Conservation (phyloP, 2,113 vertebrate genomes). For the Ramphastos sulfuratus region DNA sequence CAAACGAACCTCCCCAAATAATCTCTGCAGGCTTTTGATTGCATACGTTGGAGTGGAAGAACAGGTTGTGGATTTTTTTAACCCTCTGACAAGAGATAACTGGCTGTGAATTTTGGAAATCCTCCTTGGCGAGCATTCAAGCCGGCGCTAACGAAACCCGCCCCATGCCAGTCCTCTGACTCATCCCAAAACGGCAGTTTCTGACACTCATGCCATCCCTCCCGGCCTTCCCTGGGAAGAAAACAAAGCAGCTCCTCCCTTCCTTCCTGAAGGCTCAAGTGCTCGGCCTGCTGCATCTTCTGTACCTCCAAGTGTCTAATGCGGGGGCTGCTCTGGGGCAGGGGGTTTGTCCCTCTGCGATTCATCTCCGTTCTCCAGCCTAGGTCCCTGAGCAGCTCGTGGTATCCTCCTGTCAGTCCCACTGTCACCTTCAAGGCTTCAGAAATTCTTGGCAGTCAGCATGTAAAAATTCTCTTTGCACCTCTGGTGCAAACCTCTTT, state of each 20-base stretch:
- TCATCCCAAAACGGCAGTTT: conserved; percentile 20
- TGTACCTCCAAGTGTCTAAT: neutral
- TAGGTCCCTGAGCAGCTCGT: neutral
- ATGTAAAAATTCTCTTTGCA: neutral
- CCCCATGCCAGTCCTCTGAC: conserved; percentile 44
- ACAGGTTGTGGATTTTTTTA: conserved; percentile 13
- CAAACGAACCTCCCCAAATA: neutral
- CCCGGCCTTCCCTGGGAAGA: neutral
- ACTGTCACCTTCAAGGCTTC: neutral
- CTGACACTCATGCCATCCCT: neutral
- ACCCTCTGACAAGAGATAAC: conserved; percentile 33
- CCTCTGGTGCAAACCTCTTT: neutral
- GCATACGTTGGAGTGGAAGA: neutral
- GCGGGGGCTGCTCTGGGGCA: neutral
- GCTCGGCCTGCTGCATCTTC: neutral
- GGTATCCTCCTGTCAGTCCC: neutral
- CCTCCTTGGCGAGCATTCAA: conserved; percentile 44
- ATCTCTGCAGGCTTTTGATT: neutral
- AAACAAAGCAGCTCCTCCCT: conserved; percentile 59
- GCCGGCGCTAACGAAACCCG: neutral
- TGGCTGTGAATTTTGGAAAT: conserved; percentile 59
- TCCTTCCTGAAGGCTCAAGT: conserved; percentile 15
- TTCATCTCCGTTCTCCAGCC: neutral
- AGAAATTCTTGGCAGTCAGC: neutral
- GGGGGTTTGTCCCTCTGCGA: too few species aligned